These are phyloP conservation scores for Ammospiza nelsoni DNA, from an alignment of 2,113 vertebrate species.

Conservation along the genomic window DNA sequence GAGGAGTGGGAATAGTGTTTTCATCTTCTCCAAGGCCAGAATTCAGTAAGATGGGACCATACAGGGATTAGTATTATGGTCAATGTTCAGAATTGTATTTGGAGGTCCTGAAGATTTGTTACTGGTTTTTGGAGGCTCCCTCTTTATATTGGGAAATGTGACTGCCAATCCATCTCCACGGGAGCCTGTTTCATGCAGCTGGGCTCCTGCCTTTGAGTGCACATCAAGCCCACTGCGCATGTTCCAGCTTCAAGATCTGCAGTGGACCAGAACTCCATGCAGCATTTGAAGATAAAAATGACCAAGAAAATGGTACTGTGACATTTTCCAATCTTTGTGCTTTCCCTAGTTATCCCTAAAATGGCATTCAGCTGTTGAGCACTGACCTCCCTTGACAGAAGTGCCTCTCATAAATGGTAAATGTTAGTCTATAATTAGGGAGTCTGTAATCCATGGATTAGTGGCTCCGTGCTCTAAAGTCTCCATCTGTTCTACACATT, in stretches of 20 bases:
- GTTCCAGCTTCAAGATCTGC: neutral
- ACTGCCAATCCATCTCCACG: neutral
- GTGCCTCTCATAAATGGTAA: neutral
- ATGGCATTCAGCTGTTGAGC: neutral
- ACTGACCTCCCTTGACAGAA: neutral
- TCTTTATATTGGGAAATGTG: neutral
- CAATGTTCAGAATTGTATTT: neutral
- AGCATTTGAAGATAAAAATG: neutral
- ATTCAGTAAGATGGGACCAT: neutral
- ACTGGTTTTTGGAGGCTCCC: neutral
- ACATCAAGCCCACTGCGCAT: neutral
- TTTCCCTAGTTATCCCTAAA: neutral
- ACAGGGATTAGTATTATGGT: neutral
- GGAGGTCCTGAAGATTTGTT: neutral
- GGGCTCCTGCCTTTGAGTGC: neutral
- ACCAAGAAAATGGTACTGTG: neutral
- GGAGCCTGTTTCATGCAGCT: neutral
- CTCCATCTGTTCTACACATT: conserved; percentile 56
- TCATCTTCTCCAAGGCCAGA: neutral
- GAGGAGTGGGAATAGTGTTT: neutral
- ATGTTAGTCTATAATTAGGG: conserved; percentile 2
- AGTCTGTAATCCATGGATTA: conserved; percentile 60
- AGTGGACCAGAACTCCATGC: neutral
- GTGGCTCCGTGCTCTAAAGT: neutral
- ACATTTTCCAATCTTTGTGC: neutral